Evolutionary conservation across 2,888 invertebrate genomes (phyloP), one percentile per base, ranked within the genome.

Genomic region (Lucinisca nassula): DNA sequence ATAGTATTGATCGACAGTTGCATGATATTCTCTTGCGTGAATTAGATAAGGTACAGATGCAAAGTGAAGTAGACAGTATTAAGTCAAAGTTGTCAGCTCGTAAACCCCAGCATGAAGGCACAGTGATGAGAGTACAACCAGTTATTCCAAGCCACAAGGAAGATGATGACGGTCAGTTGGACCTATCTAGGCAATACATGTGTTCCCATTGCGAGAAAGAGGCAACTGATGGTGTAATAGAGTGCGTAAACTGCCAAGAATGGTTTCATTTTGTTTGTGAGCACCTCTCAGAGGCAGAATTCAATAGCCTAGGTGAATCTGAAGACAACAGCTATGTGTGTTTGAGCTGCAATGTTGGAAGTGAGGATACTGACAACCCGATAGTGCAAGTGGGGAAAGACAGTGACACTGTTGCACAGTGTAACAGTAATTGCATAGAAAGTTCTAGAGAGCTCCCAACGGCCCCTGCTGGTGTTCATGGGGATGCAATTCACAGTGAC

Each of bases 211-310:
- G 55, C 21, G 55, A 55, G 4, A 8, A 55, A n/a, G 14, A 12
- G 14, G 55, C 55, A n/a, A 4, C 14, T 4, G 24, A n/a, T 4
- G 24, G 21, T 55, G 55, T 55, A 55, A 55, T 55, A 14, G 55
- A 55, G 24, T 55, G 55, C 21, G 14, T n/a, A n/a, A n/a, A 8
- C 24, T 55, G 55, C 24, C 14, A 12, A 12, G 24, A 55, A 4
- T 55, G 55, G 55, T 55, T 55, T n/a, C 55, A 55, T 55, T 55
- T 55, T 55, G 55, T 21, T n/a, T 55, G 55, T 55, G 55, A 55
- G n/a, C 21, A n/a, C 6, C 24, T 55, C 14, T 55, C 55, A 12
- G 55, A 55, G 21, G 55, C 14, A n/a, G 55, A 55, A 21, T 55
- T 55, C n/a, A 12, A 55, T 12, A 4, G 21, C 24, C 24, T n/a